Evolutionary conservation across 2,113 vertebrate genomes (phyloP).

Genomic region (Psilopsiagon aymara): DNA sequence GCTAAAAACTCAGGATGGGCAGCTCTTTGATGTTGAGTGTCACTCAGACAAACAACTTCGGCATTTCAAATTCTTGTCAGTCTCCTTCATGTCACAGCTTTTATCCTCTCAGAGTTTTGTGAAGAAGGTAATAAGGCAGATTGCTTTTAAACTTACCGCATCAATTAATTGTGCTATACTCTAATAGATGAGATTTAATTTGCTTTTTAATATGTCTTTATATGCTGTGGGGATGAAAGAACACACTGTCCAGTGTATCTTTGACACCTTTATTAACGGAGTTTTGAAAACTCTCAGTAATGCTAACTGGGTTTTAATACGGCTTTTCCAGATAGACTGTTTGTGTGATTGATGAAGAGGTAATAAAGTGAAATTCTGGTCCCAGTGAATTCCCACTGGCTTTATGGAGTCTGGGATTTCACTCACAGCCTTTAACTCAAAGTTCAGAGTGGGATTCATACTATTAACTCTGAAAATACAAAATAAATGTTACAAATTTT

Average conservation of each 20-base stretch:
- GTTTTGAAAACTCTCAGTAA: background rate
- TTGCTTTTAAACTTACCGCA: background rate
- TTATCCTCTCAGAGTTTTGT: slow-evolving; percentile 86
- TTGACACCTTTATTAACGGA: background rate
- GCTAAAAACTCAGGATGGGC: slow-evolving; percentile 67
- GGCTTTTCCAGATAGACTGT: background rate
- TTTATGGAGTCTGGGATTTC: background rate
- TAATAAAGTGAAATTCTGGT: background rate
- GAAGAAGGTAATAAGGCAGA: slow-evolving; percentile 80
- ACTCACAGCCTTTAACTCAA: background rate
- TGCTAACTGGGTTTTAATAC: background rate
- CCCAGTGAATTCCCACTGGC: background rate
- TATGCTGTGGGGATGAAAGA: background rate
- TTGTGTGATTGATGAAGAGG: background rate
- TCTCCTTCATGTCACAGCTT: slow-evolving; percentile 92
- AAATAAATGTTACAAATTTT: background rate
- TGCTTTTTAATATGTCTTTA: background rate
- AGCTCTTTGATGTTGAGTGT: slow-evolving; percentile 84
- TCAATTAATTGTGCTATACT: background rate
- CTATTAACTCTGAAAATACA: background rate
- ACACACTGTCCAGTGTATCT: background rate
- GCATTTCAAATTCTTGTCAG: slow-evolving; percentile 91
- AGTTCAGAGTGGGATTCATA: background rate
- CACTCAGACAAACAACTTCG: slow-evolving; percentile 91
- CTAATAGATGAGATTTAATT: background rate